Percentiles rank a stretch among this genome's conserved stretches.
phyloP scores from a whole-genome alignment of 2,113 vertebrate genomes.

The Cebidichthys violaceus region DNA sequence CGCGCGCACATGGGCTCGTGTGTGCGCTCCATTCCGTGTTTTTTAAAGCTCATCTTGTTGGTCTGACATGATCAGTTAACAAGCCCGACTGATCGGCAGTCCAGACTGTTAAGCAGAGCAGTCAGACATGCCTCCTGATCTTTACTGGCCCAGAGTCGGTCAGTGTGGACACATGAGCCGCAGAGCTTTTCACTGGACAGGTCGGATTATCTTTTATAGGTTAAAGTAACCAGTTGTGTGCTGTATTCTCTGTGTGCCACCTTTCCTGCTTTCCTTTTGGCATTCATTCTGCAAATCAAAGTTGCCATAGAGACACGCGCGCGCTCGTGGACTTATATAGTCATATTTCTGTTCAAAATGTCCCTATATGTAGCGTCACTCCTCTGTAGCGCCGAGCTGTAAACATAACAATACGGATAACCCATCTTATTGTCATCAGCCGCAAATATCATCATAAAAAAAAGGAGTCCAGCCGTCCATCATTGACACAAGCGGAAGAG shows the following conservation, averaged over 20 bases:
- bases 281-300: background rate
- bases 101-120: background rate
- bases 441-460: slow-evolving; percentile 19
- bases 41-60: background rate
- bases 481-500: slow-evolving; percentile 24
- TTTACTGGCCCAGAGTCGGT: background rate
- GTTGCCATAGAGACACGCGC: background rate
- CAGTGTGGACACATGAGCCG: background rate
- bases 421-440: background rate
- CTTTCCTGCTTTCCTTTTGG: background rate
- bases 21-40: background rate
- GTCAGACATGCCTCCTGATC: background rate
- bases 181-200: background rate
- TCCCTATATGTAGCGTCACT: background rate
- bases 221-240: background rate
- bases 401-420: slow-evolving; percentile 19
- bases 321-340: background rate
- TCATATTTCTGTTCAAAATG: background rate
- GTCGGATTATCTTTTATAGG: background rate
- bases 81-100: background rate
- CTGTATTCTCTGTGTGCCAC: background rate
- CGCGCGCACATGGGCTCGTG: background rate
- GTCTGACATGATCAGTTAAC: background rate
- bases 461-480: slow-evolving; percentile 35
- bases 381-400: background rate